These are phyloP conservation scores for Hecatera dysodea DNA, from an alignment of 2,888 invertebrate genomes.

Conservation along the genomic window DNA sequence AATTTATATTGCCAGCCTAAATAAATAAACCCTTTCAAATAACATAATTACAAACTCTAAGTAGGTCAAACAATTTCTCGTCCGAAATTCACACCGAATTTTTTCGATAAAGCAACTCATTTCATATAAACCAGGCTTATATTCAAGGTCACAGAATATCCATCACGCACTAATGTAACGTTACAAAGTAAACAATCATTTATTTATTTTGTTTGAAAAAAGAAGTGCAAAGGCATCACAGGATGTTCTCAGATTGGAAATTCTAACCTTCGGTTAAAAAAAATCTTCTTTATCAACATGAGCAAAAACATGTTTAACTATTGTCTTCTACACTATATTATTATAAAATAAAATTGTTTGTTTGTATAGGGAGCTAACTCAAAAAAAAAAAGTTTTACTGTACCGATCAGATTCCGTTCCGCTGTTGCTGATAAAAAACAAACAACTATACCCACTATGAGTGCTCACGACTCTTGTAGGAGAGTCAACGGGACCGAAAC, in stretches of 20 bases:
- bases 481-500: neutral
- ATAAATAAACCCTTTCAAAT: slow-evolving; percentile 5
- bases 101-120: slow-evolving; percentile 2
- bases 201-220: slow-evolving; percentile 20
- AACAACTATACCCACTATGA: too few relatives aligned
- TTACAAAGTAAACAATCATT: slow-evolving; percentile 14
- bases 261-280: neutral
- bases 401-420: too few relatives aligned
- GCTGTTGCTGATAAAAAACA: too few relatives aligned
- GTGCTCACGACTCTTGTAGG: neutral
- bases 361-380: too few relatives aligned
- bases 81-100: neutral
- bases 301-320: too few relatives aligned
- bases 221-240: neutral
- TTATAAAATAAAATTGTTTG: too few relatives aligned
- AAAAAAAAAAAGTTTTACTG: too few relatives aligned
- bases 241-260: neutral
- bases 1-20: neutral
- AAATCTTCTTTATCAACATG: neutral
- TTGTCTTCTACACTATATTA: too few relatives aligned
- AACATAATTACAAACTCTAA: slow-evolving; percentile 1
- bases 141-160: slow-evolving; percentile 22
- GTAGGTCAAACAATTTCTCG: neutral
- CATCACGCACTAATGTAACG: slow-evolving; percentile 24
- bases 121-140: slow-evolving; percentile 1